Evolutionary conservation across 92 coral and sea anemone genomes (phyloP).

Genomic region (Bergia sp.): DNA sequence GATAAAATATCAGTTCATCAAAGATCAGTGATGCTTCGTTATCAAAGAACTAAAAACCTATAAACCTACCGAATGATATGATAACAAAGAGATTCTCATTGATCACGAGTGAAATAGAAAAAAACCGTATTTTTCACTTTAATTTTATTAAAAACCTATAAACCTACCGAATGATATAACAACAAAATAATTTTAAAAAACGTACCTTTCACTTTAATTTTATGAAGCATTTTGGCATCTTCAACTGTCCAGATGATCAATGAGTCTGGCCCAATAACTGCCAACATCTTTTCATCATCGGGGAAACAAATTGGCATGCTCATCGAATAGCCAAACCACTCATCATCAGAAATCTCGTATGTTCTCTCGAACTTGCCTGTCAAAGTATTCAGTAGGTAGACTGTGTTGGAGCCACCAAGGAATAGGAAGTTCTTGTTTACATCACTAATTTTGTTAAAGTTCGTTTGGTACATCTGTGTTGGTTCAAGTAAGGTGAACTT

Average conservation of each 20-base stretch:
- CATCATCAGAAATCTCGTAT: conserved; percentile 78
- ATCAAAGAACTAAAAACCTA: too few species aligned
- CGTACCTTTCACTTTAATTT: conserved; percentile 71
- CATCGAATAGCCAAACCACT: conserved; percentile 69
- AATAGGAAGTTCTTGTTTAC: conserved; percentile 60
- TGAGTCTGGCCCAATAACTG: conserved; percentile 75
- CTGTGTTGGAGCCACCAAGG: conserved; percentile 79
- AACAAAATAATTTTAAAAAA: not conserved
- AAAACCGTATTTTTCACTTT: too few species aligned
- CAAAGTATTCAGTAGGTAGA: conserved; percentile 78
- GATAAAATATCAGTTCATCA: too few species aligned
- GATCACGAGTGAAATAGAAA: too few species aligned
- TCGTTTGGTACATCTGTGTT: conserved; percentile 61
- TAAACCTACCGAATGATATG: not conserved
- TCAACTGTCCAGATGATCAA: conserved; percentile 80
- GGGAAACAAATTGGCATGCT: conserved; percentile 82
- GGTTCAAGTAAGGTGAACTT: conserved; percentile 90
- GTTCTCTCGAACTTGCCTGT: conserved; percentile 79
- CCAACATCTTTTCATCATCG: conserved; percentile 76
- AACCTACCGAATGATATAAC: not conserved
- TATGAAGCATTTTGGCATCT: conserved; percentile 66
- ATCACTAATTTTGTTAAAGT: conserved; percentile 70
- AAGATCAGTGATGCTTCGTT: too few species aligned
- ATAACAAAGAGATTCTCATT: too few species aligned
- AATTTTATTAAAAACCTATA: not conserved